Percentiles rank a stretch among this genome's conserved stretches.
These are phyloP conservation scores for Pangasianodon gigas DNA, from an alignment of 2,113 vertebrate species.

Conservation along the genomic window DNA sequence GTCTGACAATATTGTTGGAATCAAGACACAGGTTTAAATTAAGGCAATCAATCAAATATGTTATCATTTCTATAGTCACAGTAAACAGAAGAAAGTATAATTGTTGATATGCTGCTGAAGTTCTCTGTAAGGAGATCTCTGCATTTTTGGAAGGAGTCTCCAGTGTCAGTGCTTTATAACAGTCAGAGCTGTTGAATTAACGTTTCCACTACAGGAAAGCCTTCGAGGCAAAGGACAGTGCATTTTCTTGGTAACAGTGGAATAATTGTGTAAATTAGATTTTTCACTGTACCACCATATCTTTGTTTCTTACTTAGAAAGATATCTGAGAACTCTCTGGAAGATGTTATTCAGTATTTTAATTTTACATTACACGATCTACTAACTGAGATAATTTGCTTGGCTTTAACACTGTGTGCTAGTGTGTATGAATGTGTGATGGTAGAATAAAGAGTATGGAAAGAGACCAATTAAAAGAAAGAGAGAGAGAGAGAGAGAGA, in stretches of 20 bases:
- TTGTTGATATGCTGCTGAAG: background rate
- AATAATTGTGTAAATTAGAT: background rate
- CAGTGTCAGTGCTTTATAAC: background rate
- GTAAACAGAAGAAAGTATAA: background rate
- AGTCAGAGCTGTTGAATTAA: background rate
- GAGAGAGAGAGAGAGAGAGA: background rate
- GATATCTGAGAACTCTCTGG: background rate
- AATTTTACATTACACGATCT: background rate
- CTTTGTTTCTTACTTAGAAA: background rate
- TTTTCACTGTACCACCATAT: background rate
- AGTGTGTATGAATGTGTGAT: background rate
- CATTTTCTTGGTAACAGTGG: background rate
- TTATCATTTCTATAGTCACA: background rate
- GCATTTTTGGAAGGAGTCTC: background rate
- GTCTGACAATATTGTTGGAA: background rate
- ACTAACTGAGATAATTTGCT: background rate
- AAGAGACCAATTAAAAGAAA: background rate
- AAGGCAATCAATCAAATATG: background rate
- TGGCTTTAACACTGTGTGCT: background rate
- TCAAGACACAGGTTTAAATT: background rate
- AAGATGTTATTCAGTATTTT: background rate
- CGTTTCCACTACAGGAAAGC: background rate
- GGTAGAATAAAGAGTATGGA: background rate
- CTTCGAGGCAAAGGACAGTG: background rate
- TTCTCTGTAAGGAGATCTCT: background rate